Evolutionary conservation across 2,113 vertebrate genomes (phyloP).

Genomic region (Daboia siamensis): DNA sequence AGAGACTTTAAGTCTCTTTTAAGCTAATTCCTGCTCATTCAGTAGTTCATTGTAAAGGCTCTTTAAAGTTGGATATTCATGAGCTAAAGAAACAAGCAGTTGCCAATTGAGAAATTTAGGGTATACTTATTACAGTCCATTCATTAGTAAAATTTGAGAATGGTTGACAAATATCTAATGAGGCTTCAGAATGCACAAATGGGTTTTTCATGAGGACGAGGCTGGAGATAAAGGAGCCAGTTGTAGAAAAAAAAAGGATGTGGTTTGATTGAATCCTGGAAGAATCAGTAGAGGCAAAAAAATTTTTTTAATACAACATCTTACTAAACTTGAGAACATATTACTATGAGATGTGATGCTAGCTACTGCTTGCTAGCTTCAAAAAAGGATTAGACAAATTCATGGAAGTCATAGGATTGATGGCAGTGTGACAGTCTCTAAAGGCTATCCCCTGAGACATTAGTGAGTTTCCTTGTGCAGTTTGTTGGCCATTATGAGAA

Average conservation of each 20-base stretch:
- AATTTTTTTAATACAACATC: not conserved
- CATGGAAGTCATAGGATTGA: not conserved
- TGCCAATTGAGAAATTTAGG: not conserved
- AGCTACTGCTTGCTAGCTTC: not conserved
- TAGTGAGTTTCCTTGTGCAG: not conserved
- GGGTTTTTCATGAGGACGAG: not conserved
- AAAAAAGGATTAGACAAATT: not conserved
- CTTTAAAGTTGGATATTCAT: not conserved
- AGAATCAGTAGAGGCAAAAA: not conserved
- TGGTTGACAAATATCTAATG: not conserved
- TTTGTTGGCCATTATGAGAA: not conserved
- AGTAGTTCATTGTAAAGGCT: not conserved
- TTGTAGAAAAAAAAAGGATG: too few relatives aligned
- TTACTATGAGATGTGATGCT: not conserved
- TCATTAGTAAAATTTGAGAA: not conserved
- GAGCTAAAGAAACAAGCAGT: too few relatives aligned
- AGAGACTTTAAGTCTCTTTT: not conserved
- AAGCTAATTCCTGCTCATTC: not conserved
- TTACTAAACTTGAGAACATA: not conserved
- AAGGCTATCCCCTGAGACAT: not conserved
- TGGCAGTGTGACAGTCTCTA: not conserved
- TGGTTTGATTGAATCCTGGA: not conserved
- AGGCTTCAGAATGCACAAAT: not conserved
- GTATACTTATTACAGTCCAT: not conserved
- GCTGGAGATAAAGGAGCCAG: too few relatives aligned